Conservation (phyloP, 2,888 invertebrate genomes). For the Andricus curvator region DNA sequence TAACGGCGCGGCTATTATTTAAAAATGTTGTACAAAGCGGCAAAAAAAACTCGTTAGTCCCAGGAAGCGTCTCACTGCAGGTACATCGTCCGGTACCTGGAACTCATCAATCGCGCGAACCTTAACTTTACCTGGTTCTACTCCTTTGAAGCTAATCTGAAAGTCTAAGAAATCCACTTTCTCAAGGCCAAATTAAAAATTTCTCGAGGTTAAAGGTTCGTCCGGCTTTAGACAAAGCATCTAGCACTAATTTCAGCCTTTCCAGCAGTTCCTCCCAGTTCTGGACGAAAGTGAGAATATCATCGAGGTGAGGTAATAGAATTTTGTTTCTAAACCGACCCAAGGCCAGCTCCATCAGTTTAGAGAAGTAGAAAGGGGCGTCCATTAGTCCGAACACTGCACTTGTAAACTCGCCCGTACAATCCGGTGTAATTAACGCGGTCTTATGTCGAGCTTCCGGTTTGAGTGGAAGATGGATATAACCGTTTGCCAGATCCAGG, state of each 20-base stretch:
- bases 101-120: conserved; percentile 21
- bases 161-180: conserved; percentile 43
- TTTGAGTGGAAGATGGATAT: conserved; percentile 52
- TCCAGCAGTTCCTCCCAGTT: conserved; percentile 41
- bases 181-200: conserved; percentile 38
- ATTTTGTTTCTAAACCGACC: conserved; percentile 51
- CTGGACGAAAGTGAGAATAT: background rate
- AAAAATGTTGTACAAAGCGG: conserved; percentile 43
- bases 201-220: conserved; percentile 44
- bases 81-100: conserved; percentile 25
- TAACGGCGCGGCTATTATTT: conserved; percentile 41
- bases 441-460: conserved; percentile 49
- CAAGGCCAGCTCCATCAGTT: conserved; percentile 50
- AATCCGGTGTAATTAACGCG: conserved; percentile 58
- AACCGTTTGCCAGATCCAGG: conserved; percentile 51
- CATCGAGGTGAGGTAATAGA: conserved; percentile 43
- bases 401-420: conserved; percentile 60
- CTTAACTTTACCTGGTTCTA: conserved; percentile 42
- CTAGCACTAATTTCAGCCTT: conserved; percentile 24
- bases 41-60: conserved; percentile 50
- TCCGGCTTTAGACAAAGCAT: conserved; percentile 36
- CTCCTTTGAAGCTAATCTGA: conserved; percentile 23
- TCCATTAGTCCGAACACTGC: conserved; percentile 66
- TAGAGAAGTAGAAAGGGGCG: conserved; percentile 62
- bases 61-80: conserved; percentile 36